Evolutionary conservation across 2,797 vertebrate species (phyloP).

Genomic region (Phataginus tetradactyla): DNA sequence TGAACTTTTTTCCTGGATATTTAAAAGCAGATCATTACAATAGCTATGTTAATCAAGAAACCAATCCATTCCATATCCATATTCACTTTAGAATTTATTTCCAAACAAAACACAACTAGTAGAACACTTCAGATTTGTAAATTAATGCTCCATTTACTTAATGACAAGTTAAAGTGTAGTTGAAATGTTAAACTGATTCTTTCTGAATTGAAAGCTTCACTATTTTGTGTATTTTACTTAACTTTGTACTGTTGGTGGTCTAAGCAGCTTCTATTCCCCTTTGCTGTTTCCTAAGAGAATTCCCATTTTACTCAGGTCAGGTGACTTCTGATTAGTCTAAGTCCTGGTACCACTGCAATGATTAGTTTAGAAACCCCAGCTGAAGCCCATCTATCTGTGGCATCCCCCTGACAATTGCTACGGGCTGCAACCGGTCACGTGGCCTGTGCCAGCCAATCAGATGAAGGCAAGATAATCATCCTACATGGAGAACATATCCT

Average conservation of each 20-base stretch:
- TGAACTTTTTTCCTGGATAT: neutral
- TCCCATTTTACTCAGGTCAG: neutral
- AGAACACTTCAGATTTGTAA: neutral
- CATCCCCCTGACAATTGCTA: neutral
- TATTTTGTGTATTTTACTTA: neutral
- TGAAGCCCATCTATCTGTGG: neutral
- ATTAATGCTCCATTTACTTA: neutral
- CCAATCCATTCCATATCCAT: neutral
- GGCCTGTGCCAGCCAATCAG: neutral
- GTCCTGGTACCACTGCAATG: neutral
- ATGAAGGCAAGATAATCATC: neutral
- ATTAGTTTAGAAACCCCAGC: neutral
- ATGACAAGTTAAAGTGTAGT: neutral
- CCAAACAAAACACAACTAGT: slow-evolving; percentile 17
- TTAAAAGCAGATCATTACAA: neutral
- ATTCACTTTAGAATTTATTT: slow-evolving; percentile 17
- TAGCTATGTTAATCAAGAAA: neutral
- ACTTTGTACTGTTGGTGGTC: neutral
- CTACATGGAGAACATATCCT: neutral
- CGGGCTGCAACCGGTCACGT: neutral
- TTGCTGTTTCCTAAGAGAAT: neutral
- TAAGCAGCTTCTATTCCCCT: neutral
- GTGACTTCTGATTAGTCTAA: neutral
- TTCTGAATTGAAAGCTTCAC: neutral
- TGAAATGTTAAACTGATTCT: neutral